These are phyloP conservation scores for Tylochromis polylepis DNA, from an alignment of 2,113 vertebrate genomes.

Conservation along the genomic window DNA sequence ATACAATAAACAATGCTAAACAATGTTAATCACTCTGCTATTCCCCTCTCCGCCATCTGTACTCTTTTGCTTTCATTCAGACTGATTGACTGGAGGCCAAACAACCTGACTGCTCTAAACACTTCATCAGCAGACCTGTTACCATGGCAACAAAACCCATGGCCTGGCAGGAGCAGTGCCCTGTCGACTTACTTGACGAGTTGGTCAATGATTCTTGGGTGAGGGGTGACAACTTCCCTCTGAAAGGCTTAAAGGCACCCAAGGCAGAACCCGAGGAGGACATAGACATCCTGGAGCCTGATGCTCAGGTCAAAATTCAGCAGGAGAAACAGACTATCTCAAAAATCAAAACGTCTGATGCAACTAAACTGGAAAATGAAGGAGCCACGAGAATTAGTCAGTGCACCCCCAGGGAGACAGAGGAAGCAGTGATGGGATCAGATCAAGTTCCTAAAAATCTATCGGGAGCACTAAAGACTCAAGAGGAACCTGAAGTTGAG, in stretches of 20 bases:
- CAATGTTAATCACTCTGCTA: slow-evolving; percentile 7
- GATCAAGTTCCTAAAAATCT: not conserved
- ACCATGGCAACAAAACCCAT: slow-evolving; percentile 49
- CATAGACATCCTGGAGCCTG: slow-evolving; percentile 1
- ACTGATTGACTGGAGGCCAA: slow-evolving; percentile 23
- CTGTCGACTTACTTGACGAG: slow-evolving; percentile 2
- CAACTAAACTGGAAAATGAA: not conserved
- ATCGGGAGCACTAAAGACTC: not conserved
- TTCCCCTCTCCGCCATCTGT: not conserved
- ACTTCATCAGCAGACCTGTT: slow-evolving; percentile 18
- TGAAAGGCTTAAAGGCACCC: slow-evolving; percentile 13
- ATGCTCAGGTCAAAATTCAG: not conserved
- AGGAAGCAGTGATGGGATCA: not conserved
- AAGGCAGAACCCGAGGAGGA: slow-evolving; percentile 42
- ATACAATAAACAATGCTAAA: not conserved
- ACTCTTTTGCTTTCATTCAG: slow-evolving; percentile 12
- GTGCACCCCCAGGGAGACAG: not conserved
- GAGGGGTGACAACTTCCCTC: not conserved
- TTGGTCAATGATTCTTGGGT: slow-evolving; percentile 10
- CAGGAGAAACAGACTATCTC: not conserved
- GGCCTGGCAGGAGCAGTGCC: slow-evolving; percentile 16
- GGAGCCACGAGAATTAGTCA: not conserved
- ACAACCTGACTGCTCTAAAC: slow-evolving; percentile 6
- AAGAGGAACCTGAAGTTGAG: not conserved
- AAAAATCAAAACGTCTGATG: not conserved